phyloP scores from a whole-genome alignment of 2,797 vertebrate genomes.

The Xenentodon cancila region DNA sequence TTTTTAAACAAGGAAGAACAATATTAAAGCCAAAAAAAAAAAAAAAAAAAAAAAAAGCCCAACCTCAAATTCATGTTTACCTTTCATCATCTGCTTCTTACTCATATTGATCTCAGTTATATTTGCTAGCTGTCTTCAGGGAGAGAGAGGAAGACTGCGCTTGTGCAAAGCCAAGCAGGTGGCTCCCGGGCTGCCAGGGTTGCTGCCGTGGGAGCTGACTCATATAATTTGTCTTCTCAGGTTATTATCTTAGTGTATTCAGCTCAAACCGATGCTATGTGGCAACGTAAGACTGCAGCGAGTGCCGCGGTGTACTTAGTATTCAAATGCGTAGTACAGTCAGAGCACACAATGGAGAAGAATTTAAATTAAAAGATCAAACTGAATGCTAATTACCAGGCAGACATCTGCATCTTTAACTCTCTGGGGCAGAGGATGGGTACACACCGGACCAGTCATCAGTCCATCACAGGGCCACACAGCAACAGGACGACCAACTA shows the following conservation, averaged over 20 bases:
- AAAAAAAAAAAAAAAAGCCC: constrained; percentile 31
- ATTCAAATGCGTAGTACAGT: constrained; percentile 2
- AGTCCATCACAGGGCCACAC: background rate
- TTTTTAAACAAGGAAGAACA: constrained; percentile 1
- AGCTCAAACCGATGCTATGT: constrained; percentile 36
- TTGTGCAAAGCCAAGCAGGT: constrained; percentile 47
- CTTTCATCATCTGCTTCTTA: constrained; percentile 64
- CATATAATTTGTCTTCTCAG: constrained; percentile 43
- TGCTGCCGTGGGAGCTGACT: constrained; percentile 52
- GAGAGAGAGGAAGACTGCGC: constrained; percentile 18
- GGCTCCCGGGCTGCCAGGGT: constrained; percentile 35
- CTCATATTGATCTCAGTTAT: constrained; percentile 43
- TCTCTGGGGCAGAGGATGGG: too few species aligned
- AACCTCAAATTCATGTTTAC: constrained; percentile 62
- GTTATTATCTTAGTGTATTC: constrained; percentile 45
- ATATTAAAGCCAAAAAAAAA: constrained; percentile 43
- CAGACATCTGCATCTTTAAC: background rate
- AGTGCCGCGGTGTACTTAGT: too few species aligned
- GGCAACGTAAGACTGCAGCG: constrained; percentile 12
- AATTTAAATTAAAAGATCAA: constrained; percentile 30
- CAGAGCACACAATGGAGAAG: constrained; percentile 5
- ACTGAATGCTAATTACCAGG: constrained; percentile 1
- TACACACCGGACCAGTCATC: too few species aligned
- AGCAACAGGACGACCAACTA: constrained; percentile 9
- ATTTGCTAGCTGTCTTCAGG: constrained; percentile 39